A percentile compares a stretch with the other conserved stretches of the same genome.
Evolutionary conservation across 1,140 invertebrate genomes (phyloP).

Genomic region (Drosophila sucinea): DNA sequence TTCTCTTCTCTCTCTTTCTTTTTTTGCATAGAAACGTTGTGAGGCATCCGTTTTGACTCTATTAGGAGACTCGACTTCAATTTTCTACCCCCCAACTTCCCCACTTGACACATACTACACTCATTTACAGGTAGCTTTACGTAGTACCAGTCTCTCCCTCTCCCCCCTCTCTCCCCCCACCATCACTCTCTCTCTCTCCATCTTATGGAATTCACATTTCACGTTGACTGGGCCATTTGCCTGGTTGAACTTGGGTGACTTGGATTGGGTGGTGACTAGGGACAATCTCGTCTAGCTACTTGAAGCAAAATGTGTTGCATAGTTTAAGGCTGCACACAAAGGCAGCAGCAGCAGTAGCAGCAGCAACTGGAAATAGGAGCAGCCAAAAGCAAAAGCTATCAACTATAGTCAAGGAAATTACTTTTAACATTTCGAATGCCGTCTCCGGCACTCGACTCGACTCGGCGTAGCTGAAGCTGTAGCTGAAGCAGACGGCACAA

Average conservation of each 20-base stretch:
- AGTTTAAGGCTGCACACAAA: conserved; percentile 55
- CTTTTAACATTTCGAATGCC: conserved; percentile 76
- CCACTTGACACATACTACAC: not conserved
- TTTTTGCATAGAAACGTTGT: conserved; percentile 17
- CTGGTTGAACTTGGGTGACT: not conserved
- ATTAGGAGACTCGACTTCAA: conserved; percentile 31
- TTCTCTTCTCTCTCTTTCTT: too few species aligned
- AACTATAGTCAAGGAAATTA: conserved; percentile 77
- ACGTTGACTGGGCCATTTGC: conserved; percentile 3
- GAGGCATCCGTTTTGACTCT: conserved; percentile 61
- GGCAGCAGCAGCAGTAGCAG: conserved; percentile 17
- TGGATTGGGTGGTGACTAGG: not conserved
- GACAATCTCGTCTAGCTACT: conserved; percentile 54
- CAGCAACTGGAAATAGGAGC: conserved; percentile 30
- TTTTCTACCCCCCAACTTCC: not conserved
- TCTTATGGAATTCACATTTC: conserved; percentile 10
- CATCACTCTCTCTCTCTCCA: not conserved
- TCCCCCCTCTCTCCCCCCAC: not conserved
- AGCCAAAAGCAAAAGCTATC: conserved; percentile 43
- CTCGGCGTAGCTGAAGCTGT: conserved; percentile 11
- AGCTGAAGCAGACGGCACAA: conserved; percentile 39
- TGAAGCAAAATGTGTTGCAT: conserved; percentile 68
- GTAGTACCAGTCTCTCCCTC: too few species aligned
- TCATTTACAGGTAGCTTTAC: conserved; percentile 1
- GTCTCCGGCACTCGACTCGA: conserved; percentile 20